Evolutionary conservation across 2,113 vertebrate genomes (phyloP).

Genomic region (Theropithecus gelada): DNA sequence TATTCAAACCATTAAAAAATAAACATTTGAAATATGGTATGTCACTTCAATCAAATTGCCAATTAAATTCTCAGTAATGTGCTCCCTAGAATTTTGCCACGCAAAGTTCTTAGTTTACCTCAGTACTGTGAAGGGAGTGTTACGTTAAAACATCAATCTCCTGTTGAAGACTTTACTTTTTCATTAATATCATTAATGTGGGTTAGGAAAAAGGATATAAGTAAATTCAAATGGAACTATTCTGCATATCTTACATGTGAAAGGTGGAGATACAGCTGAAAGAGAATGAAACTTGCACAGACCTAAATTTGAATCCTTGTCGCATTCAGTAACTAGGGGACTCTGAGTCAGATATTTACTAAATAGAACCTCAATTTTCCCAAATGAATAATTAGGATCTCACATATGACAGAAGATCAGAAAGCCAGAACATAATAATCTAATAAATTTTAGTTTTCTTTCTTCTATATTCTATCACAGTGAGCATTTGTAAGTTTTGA

Average conservation of each 20-base stretch:
- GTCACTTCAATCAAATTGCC: background rate
- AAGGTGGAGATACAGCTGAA: background rate
- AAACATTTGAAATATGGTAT: background rate
- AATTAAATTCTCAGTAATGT: background rate
- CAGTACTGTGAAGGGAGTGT: background rate
- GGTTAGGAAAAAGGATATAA: background rate
- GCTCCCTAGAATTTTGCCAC: background rate
- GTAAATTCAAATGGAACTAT: background rate
- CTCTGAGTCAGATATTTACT: background rate
- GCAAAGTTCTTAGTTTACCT: background rate
- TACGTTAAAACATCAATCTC: background rate
- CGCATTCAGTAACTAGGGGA: background rate
- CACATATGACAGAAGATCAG: background rate
- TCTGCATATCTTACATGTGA: background rate
- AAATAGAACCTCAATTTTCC: background rate
- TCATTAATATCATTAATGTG: background rate
- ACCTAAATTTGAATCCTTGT: background rate
- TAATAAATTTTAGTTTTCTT: background rate
- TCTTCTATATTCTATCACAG: background rate
- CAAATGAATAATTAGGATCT: background rate
- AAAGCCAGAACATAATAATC: background rate
- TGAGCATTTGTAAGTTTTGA: background rate
- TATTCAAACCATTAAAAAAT: background rate
- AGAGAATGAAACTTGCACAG: background rate
- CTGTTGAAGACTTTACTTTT: background rate